These are phyloP conservation scores for Trichechus manatus DNA, from an alignment of 2,113 vertebrate species.

Conservation along the genomic window DNA sequence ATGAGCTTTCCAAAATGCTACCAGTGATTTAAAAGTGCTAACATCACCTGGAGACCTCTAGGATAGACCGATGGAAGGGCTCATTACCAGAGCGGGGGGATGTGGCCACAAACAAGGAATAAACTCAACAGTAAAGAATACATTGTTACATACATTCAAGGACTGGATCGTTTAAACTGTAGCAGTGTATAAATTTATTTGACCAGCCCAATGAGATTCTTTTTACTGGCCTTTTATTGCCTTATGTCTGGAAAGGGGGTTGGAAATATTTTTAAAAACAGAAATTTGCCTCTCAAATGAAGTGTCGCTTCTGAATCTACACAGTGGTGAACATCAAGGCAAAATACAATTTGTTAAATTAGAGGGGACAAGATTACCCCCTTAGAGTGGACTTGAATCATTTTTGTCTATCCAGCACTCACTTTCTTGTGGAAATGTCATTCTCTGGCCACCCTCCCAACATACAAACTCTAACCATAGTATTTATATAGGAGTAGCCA, in stretches of 20 bases:
- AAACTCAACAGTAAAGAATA: slow-evolving; percentile 27
- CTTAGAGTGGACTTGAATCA: neutral
- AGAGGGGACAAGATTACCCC: neutral
- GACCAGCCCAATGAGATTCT: neutral
- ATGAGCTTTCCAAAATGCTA: neutral
- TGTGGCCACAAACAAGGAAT: neutral
- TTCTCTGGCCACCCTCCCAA: neutral
- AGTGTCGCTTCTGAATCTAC: neutral
- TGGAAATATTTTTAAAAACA: neutral
- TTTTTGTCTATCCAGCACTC: neutral
- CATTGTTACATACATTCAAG: slow-evolving; percentile 1
- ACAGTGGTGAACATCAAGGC: neutral
- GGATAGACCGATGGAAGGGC: neutral
- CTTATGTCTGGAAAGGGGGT: neutral
- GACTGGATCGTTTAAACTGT: neutral
- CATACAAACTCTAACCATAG: neutral
- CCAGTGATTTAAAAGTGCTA: neutral
- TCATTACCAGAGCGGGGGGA: neutral
- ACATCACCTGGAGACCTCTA: neutral
- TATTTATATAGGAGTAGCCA: too few species aligned
- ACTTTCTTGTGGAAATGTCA: neutral
- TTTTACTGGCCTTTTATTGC: neutral
- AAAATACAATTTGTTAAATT: neutral
- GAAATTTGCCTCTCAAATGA: neutral
- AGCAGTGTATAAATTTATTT: neutral